Evolutionary conservation across 1,140 invertebrate genomes (phyloP), one percentile per base, ranked within the genome.

Genomic region (Zaprionus kolodkinae): DNA sequence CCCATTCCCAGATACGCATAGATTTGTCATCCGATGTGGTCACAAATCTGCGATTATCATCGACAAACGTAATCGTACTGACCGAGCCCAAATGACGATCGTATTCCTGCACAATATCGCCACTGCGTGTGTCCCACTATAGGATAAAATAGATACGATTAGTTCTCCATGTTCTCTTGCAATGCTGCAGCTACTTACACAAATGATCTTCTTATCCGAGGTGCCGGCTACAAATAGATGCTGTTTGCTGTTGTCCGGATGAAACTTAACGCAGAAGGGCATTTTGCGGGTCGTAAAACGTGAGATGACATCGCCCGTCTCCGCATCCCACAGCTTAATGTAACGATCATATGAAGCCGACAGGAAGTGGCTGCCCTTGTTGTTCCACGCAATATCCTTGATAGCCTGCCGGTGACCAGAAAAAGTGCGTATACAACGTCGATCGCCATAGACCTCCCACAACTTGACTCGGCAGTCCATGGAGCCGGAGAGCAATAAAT

Each of bases 1-100:
- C 98, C 99, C 99, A 99, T 95, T 99, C 99, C 99, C 99, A 99
- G 62, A 99, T 99, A 60, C 99, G 94, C 72, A 99, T 94, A 93
- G 98, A 99, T 93, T 99, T 99, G 92, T 99, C 99, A 93, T 99
- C 99, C 0, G 99, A 99, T 0, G 99, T 99, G 12, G 98, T 98
- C 0, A 99, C 98, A 94, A 99, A 99, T 90, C 99, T 93, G 61
- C 99, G 94, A 93, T 99, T 99, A 84, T 99, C 98, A 94, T 99
- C 99, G 13, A 99, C 98, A 94, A 99, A 99, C 5, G 99, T 99
- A 74, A 99, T 99, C 0, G 98, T 97, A 93, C 99, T 99, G 0
- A 99, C 98, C 17, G 99, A 98, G 17, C 99, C 99, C 61, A 99
- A 95, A 95, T 99, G 99, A 7, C 99, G 94, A 93, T 99, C 99